Conservation (phyloP, 1,140 invertebrate species). For the Drosophila subpulchrella region DNA sequence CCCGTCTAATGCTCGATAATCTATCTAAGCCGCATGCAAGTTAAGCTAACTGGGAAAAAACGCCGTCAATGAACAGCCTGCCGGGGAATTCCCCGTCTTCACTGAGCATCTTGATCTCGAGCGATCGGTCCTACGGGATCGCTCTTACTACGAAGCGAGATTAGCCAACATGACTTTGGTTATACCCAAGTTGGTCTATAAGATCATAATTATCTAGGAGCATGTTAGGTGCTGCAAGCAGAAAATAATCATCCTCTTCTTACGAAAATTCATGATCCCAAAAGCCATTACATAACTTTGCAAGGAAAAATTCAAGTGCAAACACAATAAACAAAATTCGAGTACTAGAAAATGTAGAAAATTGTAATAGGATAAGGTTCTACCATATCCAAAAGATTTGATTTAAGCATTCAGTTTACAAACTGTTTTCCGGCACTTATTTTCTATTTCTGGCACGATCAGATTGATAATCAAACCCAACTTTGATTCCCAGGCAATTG, state of each 20-base stretch:
- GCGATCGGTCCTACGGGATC: conserved; percentile 6
- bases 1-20: conserved; percentile 73
- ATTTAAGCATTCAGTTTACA: conserved; percentile 19
- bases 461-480: conserved; percentile 24
- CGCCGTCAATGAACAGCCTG: conserved; percentile 71
- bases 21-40: conserved; percentile 64
- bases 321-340: no score
- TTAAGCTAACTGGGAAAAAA: conserved; percentile 80
- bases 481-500: conserved; percentile 43
- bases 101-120: conserved; percentile 47
- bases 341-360: not conserved
- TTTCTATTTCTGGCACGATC: conserved; percentile 41
- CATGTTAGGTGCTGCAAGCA: not conserved
- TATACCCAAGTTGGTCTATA: conserved; percentile 48
- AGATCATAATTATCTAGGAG: conserved; percentile 35
- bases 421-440: conserved; percentile 1
- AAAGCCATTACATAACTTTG: conserved; percentile 13
- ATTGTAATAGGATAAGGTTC: no score
- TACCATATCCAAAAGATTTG: not conserved
- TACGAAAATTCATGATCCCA: not conserved
- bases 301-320: not conserved
- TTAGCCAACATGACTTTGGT: conserved; percentile 55
- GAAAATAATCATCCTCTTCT: not conserved
- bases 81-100: conserved; percentile 58
- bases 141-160: conserved; percentile 34